Evolutionary conservation across 35 echinoderm and acorn worm species (phyloP).

Genomic region (Acanthaster planci): DNA sequence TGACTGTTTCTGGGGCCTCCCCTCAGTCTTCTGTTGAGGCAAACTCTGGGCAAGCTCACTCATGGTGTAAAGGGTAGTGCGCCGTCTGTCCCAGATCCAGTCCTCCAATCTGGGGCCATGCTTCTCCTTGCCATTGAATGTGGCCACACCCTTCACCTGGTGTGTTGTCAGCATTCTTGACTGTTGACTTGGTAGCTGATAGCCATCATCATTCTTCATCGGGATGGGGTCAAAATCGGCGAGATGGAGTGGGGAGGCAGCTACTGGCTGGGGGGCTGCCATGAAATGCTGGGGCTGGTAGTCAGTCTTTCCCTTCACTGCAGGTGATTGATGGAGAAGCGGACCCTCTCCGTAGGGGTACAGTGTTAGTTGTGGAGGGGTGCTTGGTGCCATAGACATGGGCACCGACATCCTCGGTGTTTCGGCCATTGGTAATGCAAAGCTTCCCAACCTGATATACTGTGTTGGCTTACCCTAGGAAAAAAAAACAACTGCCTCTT

Average conservation of each 20-base stretch:
- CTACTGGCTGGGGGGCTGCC: neutral
- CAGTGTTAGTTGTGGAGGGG: neutral
- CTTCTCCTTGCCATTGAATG: neutral
- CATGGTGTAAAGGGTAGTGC: neutral
- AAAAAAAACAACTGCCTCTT: neutral
- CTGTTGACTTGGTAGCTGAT: neutral
- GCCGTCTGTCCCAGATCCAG: neutral
- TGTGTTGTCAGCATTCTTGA: neutral
- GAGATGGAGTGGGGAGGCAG: neutral
- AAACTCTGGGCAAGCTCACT: neutral
- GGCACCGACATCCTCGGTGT: neutral
- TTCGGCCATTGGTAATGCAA: neutral
- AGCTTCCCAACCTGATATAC: neutral
- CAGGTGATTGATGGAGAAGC: neutral
- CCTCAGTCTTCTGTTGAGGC: neutral
- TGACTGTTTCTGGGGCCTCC: neutral
- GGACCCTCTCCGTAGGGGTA: neutral
- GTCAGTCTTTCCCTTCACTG: neutral
- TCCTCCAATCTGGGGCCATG: neutral
- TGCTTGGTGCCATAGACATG: neutral
- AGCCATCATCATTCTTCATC: neutral
- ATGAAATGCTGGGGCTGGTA: neutral
- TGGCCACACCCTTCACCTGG: neutral
- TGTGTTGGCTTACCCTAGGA: neutral
- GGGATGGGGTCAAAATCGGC: constrained; percentile 15